Percentiles rank a stretch among this genome's conserved stretches.
Conservation (phyloP, 2,797 vertebrate species). For the Lycodopsis pacificus region DNA sequence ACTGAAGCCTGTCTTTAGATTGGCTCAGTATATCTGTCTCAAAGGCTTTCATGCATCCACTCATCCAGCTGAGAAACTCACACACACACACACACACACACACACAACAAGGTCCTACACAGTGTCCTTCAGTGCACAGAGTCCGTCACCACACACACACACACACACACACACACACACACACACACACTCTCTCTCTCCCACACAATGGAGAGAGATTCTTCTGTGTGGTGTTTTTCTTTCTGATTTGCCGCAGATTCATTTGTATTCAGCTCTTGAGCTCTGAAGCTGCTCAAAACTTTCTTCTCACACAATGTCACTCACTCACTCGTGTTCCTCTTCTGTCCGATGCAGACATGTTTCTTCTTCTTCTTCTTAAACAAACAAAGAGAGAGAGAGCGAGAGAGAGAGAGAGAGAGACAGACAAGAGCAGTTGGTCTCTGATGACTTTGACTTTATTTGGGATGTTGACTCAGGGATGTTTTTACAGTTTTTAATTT, state of each 20-base stretch:
- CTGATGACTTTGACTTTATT: constrained; percentile 54
- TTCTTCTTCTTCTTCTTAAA: neutral
- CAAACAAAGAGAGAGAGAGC: neutral
- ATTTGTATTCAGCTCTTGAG: constrained; percentile 64
- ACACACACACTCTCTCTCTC: neutral
- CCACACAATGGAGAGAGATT: constrained; percentile 49
- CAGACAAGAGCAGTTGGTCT: constrained; percentile 18
- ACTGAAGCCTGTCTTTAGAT: constrained; percentile 73
- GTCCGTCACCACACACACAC: constrained; percentile 34
- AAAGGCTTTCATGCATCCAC: constrained; percentile 79
- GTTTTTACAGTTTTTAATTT: constrained; percentile 40
- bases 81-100: constrained; percentile 47
- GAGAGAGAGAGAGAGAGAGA: neutral
- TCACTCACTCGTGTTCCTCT: constrained; percentile 12
- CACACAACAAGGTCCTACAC: constrained; percentile 56
- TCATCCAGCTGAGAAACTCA: constrained; percentile 74
- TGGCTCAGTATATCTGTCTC: constrained; percentile 77
- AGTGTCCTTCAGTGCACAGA: constrained; percentile 55
- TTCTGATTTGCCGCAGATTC: constrained; percentile 60
- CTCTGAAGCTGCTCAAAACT: constrained; percentile 42
- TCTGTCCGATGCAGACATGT: neutral
- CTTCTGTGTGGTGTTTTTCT: constrained; percentile 64
- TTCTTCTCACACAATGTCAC: constrained; percentile 42
- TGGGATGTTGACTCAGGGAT: constrained; percentile 59
- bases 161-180: neutral